phyloP scores from a whole-genome alignment of 2,888 invertebrate genomes.

The Epinotia bilunana region DNA sequence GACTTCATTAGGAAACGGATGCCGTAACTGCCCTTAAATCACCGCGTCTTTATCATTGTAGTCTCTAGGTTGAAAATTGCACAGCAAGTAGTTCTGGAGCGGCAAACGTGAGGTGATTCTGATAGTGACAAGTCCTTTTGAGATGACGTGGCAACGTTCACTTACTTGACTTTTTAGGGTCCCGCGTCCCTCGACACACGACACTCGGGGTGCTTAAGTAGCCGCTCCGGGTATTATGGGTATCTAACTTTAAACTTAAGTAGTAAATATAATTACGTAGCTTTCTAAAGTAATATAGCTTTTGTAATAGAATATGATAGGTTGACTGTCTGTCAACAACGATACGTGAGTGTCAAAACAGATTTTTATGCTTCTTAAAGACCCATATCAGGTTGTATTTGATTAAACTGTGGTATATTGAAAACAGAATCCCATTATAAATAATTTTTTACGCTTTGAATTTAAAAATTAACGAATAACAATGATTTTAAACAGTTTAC shows the following conservation, averaged over 20 bases:
- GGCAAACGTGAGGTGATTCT: slow-evolving; percentile 22
- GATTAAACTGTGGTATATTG: too few species aligned
- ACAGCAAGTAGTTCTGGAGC: neutral
- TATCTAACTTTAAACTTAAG: neutral
- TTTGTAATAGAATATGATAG: too few species aligned
- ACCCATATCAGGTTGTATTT: too few species aligned
- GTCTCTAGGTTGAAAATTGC: neutral
- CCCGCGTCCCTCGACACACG: slow-evolving; percentile 17
- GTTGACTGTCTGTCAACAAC: too few species aligned
- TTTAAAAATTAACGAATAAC: too few species aligned
- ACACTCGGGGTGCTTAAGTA: neutral
- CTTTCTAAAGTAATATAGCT: too few species aligned
- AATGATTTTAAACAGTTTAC: too few species aligned
- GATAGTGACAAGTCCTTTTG: slow-evolving; percentile 43
- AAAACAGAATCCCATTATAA: too few species aligned
- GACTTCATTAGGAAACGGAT: slow-evolving; percentile 34
- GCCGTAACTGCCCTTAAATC: neutral
- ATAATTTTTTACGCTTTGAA: too few species aligned
- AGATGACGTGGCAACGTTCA: slow-evolving; percentile 37
- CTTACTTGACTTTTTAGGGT: slow-evolving; percentile 37
- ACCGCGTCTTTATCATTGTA: neutral
- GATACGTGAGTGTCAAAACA: too few species aligned
- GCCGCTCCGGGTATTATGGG: neutral
- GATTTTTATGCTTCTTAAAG: too few species aligned
- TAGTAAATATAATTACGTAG: too few species aligned